Conservation (phyloP, 2,888 invertebrate genomes). For the Dasysyrphus tricinctus region DNA sequence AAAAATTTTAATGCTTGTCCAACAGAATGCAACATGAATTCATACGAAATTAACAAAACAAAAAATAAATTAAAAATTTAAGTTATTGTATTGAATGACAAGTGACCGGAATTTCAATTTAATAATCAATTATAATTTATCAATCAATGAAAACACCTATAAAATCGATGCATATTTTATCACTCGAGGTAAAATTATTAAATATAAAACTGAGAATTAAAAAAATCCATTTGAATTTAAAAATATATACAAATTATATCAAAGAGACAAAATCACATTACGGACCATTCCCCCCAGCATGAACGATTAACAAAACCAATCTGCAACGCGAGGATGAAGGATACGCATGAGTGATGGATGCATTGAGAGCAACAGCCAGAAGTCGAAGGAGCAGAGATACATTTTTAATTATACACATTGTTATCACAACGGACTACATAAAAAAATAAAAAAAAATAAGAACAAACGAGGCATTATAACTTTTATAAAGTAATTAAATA, state of each 20-base stretch:
- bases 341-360: conserved; percentile 2
- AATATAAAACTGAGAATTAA: neutral
- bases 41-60: neutral
- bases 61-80: neutral
- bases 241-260: conserved; percentile 18
- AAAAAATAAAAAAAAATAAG: neutral
- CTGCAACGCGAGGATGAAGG: neutral
- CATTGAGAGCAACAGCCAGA: conserved; percentile 10
- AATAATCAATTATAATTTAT: neutral
- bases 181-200: conserved; percentile 9
- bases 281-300: conserved; percentile 24
- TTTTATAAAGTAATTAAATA: conserved; percentile 74
- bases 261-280: neutral
- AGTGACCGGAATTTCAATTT: conserved; percentile 24
- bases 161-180: conserved; percentile 33
- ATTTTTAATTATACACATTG: neutral
- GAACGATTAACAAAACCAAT: conserved; percentile 46
- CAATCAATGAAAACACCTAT: neutral
- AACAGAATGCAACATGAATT: neutral
- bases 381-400: conserved; percentile 11
- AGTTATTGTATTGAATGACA: neutral
- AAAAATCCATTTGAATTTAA: conserved; percentile 20
- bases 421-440: conserved; percentile 5
- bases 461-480: conserved; percentile 48
- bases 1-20: neutral